Evolutionary conservation across 2,113 vertebrate genomes (phyloP).

Genomic region (Pelecanus crispus): DNA sequence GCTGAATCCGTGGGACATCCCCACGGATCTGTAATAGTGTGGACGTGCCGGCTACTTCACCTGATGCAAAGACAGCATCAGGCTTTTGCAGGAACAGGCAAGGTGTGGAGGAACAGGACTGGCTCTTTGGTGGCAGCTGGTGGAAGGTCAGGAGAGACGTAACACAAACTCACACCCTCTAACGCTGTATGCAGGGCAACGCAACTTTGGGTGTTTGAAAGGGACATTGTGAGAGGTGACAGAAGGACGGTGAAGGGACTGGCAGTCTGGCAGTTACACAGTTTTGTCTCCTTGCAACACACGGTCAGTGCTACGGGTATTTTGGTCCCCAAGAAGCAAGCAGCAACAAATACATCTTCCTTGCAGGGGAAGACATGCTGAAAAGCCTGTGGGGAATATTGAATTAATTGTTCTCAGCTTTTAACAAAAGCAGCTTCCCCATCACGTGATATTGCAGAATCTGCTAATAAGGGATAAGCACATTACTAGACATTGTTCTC

Average conservation of each 20-base stretch:
- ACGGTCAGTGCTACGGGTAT: rapidly evolving
- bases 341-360: neutral
- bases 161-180: neutral
- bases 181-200: neutral
- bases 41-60: neutral
- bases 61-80: neutral
- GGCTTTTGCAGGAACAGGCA: neutral
- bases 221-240: neutral
- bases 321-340: neutral
- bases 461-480: constrained; percentile 38
- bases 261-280: neutral
- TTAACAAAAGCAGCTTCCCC: neutral
- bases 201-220: neutral
- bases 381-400: neutral
- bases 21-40: neutral
- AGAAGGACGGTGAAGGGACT: neutral
- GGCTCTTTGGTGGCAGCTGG: neutral
- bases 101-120: neutral
- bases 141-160: neutral
- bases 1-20: neutral
- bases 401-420: neutral
- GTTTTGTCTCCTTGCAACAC: neutral
- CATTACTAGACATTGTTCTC: neutral
- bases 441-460: neutral
- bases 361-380: neutral